A percentile compares a stretch with the other conserved stretches of the same genome.
phyloP scores from a whole-genome alignment of 2,888 invertebrate species.

The Hipparchia sbordonii region DNA sequence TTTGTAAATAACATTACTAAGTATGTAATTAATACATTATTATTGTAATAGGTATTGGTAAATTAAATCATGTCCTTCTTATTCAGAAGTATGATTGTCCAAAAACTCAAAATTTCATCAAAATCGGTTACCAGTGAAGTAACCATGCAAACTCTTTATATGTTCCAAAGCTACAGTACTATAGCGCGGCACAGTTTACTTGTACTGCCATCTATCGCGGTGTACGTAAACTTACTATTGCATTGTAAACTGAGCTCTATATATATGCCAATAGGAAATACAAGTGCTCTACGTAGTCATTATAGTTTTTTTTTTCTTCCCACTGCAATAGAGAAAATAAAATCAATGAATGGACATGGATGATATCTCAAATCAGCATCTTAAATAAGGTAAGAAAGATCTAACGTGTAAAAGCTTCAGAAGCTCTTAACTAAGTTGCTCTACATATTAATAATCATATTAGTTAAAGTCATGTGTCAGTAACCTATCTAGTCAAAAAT shows the following conservation, averaged over 20 bases:
- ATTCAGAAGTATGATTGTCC: neutral
- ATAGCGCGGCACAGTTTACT: neutral
- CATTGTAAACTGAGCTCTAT: neutral
- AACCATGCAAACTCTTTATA: neutral
- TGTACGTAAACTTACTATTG: neutral
- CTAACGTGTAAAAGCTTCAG: too few species aligned
- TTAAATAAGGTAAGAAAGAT: too few species aligned
- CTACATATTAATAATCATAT: neutral
- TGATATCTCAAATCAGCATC: neutral
- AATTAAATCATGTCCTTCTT: neutral
- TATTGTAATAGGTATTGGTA: too few species aligned
- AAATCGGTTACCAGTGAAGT: neutral
- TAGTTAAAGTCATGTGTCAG: neutral
- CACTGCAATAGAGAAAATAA: too few species aligned
- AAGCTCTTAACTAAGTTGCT: neutral
- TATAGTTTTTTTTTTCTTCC: too few species aligned
- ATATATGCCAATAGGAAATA: neutral
- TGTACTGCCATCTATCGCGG: constrained; percentile 2
- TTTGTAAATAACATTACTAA: too few species aligned
- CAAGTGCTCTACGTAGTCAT: too few species aligned
- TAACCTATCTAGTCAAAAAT: neutral
- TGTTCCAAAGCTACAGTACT: neutral
- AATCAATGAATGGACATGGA: neutral
- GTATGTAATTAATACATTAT: too few species aligned
- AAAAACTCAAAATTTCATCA: constrained; percentile 2